phyloP scores from a whole-genome alignment of 2,113 vertebrate species.

The Otolemur garnettii region DNA sequence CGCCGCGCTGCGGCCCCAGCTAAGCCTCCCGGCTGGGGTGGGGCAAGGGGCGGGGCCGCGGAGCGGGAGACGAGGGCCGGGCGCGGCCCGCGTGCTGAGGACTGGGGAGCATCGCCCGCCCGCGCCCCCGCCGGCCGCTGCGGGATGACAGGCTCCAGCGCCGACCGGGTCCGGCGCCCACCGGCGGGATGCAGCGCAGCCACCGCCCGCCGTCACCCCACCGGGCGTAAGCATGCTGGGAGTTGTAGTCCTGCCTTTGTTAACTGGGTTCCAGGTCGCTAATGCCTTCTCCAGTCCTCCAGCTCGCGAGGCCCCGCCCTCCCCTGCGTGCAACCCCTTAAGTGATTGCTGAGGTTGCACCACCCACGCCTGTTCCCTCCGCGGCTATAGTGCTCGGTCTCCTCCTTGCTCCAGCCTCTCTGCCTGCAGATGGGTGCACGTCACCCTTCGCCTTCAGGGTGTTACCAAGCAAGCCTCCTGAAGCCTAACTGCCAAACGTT shows the following conservation, averaged over 20 bases:
- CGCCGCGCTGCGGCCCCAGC: slow-evolving; percentile 77
- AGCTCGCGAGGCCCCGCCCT: slow-evolving; percentile 49
- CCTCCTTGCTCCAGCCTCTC: slow-evolving; percentile 1
- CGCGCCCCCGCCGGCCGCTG: slow-evolving; percentile 27
- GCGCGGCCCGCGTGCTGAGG: background rate
- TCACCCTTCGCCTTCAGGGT: background rate
- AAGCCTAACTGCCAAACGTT: background rate
- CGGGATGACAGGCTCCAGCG: slow-evolving; percentile 40
- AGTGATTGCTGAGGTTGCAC: slow-evolving; percentile 1
- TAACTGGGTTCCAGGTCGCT: slow-evolving; percentile 74
- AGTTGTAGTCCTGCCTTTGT: slow-evolving; percentile 88
- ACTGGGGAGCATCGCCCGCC: slow-evolving; percentile 39
- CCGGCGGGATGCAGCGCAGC: slow-evolving; percentile 62
- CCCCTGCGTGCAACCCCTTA: background rate
- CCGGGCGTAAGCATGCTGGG: slow-evolving; percentile 82
- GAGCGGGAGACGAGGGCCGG: slow-evolving; percentile 50
- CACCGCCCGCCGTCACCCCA: slow-evolving; percentile 77
- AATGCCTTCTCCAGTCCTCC: background rate
- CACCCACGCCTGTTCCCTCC: background rate
- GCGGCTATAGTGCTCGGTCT: background rate
- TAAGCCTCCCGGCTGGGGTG: slow-evolving; percentile 52
- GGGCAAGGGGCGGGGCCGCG: slow-evolving; percentile 58
- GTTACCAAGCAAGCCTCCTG: slow-evolving; percentile 3
- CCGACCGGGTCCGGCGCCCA: slow-evolving; percentile 60
- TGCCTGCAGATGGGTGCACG: background rate